Conservation (phyloP, 2,113 vertebrate species). For the Dendropsophus ebraccatus region DNA sequence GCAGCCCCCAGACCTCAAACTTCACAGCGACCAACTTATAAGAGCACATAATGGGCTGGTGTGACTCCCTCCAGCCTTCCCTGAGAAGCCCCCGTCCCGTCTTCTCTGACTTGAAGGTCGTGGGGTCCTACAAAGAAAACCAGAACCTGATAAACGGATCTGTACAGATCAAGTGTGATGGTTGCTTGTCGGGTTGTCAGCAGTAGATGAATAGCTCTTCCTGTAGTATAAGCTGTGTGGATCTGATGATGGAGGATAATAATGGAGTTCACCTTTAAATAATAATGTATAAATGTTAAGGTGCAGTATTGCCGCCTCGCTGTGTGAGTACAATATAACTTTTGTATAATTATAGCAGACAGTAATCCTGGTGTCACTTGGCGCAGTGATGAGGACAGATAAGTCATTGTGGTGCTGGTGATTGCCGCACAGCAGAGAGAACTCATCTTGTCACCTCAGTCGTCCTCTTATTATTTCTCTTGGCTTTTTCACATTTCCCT, state of each 20-base stretch:
- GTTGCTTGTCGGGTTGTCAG: not conserved
- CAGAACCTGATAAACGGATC: not conserved
- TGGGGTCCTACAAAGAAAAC: conserved; percentile 81
- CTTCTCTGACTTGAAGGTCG: conserved; percentile 93
- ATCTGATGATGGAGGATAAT: not conserved
- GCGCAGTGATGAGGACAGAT: not conserved
- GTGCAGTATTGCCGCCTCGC: no score
- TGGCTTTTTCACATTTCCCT: not conserved
- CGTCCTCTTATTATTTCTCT: not conserved
- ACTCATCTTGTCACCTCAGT: not conserved
- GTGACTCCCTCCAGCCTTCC: conserved; percentile 91
- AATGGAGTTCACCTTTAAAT: no score
- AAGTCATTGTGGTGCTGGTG: conserved; percentile 13
- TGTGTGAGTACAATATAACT: no score
- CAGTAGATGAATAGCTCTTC: not conserved
- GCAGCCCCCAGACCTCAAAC: conserved; percentile 98
- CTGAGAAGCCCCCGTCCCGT: conserved; percentile 86
- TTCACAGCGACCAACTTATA: conserved; percentile 98
- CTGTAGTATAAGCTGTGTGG: not conserved
- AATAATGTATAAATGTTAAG: no score
- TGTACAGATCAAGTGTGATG: no score
- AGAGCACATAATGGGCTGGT: conserved; percentile 97
- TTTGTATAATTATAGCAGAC: no score
- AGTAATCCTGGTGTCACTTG: not conserved
- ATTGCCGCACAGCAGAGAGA: not conserved